Evolutionary conservation across 1,140 invertebrate genomes (phyloP).

Genomic region (Drosophila micromelanica): DNA sequence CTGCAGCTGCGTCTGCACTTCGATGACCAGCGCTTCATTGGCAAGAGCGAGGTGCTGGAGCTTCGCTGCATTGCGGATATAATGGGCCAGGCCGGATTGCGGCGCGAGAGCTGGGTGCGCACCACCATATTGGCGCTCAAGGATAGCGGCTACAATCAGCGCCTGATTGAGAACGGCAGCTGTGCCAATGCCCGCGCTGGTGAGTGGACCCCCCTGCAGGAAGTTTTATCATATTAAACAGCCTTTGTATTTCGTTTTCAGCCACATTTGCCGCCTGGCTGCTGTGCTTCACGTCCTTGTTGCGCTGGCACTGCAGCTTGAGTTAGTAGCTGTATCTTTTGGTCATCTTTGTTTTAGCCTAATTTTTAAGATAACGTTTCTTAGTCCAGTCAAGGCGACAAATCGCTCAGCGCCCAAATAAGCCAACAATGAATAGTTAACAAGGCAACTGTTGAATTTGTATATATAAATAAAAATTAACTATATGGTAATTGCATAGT

Average conservation of each 20-base stretch:
- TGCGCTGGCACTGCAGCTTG: slow-evolving; percentile 60
- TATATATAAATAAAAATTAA: slow-evolving; percentile 38
- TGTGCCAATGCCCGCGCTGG: slow-evolving; percentile 59
- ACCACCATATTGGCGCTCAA: slow-evolving; percentile 74
- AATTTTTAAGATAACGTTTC: slow-evolving; percentile 21
- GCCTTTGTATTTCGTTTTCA: slow-evolving; percentile 5
- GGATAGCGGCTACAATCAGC: slow-evolving; percentile 74
- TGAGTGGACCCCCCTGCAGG: slow-evolving; percentile 11
- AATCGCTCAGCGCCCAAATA: slow-evolving; percentile 41
- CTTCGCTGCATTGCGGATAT: slow-evolving; percentile 75
- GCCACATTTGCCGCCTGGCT: slow-evolving; percentile 57
- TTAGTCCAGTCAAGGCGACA: slow-evolving; percentile 30
- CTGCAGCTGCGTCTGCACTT: slow-evolving; percentile 74
- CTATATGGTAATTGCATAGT: slow-evolving; percentile 36
- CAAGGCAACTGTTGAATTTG: slow-evolving; percentile 77
- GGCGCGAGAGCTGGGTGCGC: slow-evolving; percentile 56
- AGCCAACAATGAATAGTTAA: slow-evolving; percentile 58
- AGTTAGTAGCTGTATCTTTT: slow-evolving; percentile 70
- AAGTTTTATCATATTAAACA: not conserved
- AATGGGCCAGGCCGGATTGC: slow-evolving; percentile 57
- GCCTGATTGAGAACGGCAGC: slow-evolving; percentile 67
- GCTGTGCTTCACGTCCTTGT: slow-evolving; percentile 46
- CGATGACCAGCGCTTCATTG: slow-evolving; percentile 78
- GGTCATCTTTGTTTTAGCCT: slow-evolving; percentile 55
- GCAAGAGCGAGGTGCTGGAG: slow-evolving; percentile 76